Evolutionary conservation across 1,140 invertebrate species (phyloP), one percentile per base, ranked within the genome.

Genomic region (Bombus waltoni): DNA sequence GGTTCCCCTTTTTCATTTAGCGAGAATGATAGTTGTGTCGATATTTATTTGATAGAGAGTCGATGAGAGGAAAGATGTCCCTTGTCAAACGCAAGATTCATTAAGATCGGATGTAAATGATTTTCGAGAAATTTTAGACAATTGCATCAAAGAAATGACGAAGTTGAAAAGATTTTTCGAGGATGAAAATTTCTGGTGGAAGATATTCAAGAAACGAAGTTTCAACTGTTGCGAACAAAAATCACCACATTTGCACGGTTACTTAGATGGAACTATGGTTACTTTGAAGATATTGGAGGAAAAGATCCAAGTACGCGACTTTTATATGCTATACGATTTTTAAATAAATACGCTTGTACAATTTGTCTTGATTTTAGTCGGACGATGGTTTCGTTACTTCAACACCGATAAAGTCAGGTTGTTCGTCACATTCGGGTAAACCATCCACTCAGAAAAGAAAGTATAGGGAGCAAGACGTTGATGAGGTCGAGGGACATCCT

Each of bases 211-310:
- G 22, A 62, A 83, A 0, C 77, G 71, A n/a, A 57, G 85, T 1
- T 38, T 78, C n/a, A 38, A 13, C 22, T 92, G 92, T 57, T 93
- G 92, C 42, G 74, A 88, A 0, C 85, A 88, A 66, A 87, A 86
- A 28, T 53, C 57, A 11, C 86, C 88, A 5, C 92, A 93, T 81
- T 47, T 92, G 25, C 92, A 93, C 22, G 92, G 91, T 25, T 62
- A 85, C 11, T 35, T 93, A 13, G 89, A 92, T 35, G 92, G 91
- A 40, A 59, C 84, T 10, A 80, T 73, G 42, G 87, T 91, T 44
- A 90, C 88, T 15, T 35, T 92, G 72, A 90, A 88, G 32, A 35
- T 92, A 40, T 32, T 83, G 4, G 88, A 89, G 44, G 89, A 90
- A 4, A 53, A 25, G 1, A 66, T 72, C 1, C 68, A 84, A 18